Percentiles rank a stretch among this genome's conserved stretches.
These are phyloP conservation scores for Amphipoea oculea DNA, from an alignment of 2,888 invertebrate species.

Conservation along the genomic window DNA sequence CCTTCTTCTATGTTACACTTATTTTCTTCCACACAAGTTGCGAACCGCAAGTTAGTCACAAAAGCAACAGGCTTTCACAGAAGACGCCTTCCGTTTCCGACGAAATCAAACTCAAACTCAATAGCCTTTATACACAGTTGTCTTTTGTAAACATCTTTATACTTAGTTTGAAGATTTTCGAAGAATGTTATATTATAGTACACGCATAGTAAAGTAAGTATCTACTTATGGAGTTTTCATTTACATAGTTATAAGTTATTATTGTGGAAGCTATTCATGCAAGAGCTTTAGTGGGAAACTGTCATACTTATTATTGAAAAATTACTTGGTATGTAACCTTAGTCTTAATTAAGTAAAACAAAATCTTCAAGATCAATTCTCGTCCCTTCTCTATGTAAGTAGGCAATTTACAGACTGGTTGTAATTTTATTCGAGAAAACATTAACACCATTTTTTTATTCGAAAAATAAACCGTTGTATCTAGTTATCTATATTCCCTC, in stretches of 20 bases:
- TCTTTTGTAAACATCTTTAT: slow-evolving; percentile 20
- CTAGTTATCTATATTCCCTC: background rate
- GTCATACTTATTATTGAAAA: no score
- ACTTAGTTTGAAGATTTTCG: slow-evolving; percentile 16
- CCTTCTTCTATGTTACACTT: slow-evolving; percentile 13
- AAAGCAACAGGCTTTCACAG: slow-evolving; percentile 64
- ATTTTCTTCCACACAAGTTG: slow-evolving; percentile 36
- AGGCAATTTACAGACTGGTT: background rate
- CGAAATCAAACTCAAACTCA: slow-evolving; percentile 55
- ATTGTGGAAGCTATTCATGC: background rate
- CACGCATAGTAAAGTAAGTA: no score
- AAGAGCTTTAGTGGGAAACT: background rate
- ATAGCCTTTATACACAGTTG: slow-evolving; percentile 42
- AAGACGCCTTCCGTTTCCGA: slow-evolving; percentile 49
- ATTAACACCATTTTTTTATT: rapidly evolving
- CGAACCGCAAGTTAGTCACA: slow-evolving; percentile 29
- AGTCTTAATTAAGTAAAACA: background rate
- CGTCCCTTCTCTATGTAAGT: background rate
- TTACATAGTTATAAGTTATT: no score
- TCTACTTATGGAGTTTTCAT: background rate
- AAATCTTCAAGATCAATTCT: background rate
- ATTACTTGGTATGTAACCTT: background rate
- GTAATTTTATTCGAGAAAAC: background rate
- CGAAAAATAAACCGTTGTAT: background rate
- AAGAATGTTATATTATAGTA: background rate